These are phyloP conservation scores for Hirtodrosophila cameraria DNA, from an alignment of 2,888 invertebrate genomes.

Conservation along the genomic window DNA sequence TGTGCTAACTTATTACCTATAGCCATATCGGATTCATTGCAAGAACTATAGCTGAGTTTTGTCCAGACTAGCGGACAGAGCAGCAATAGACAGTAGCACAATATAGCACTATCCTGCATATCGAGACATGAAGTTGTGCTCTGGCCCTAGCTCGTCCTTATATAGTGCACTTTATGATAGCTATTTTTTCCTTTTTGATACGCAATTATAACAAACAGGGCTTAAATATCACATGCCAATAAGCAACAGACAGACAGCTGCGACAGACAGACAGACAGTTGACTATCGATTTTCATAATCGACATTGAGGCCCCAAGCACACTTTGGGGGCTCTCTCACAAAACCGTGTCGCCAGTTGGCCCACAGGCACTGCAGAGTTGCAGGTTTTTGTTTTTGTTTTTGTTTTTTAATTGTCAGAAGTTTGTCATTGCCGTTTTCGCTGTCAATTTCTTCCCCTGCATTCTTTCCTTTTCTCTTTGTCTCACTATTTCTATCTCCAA, in stretches of 20 bases:
- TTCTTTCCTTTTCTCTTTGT: not conserved
- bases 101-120: slow-evolving; percentile 25
- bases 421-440: slow-evolving; percentile 58
- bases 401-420: slow-evolving; percentile 66
- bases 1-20: slow-evolving; percentile 56
- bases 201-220: slow-evolving; percentile 76
- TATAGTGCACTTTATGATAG: slow-evolving; percentile 54
- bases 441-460: slow-evolving; percentile 31
- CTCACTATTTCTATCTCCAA: not conserved
- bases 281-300: slow-evolving; percentile 55
- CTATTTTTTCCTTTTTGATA: slow-evolving; percentile 62
- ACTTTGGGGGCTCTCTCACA: not conserved
- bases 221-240: slow-evolving; percentile 76
- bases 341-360: slow-evolving; percentile 4
- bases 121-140: not conserved
- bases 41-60: slow-evolving; percentile 32
- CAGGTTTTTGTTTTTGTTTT: slow-evolving; percentile 3
- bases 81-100: slow-evolving; percentile 2
- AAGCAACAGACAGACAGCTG: slow-evolving; percentile 21
- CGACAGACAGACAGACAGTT: slow-evolving; percentile 1
- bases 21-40: slow-evolving; percentile 75
- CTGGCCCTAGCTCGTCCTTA: slow-evolving; percentile 22
- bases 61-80: slow-evolving; percentile 7
- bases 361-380: slow-evolving; percentile 16
- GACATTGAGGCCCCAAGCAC: slow-evolving; percentile 8